A percentile compares a stretch with the other conserved stretches of the same genome.
Evolutionary conservation across 1,140 invertebrate species (phyloP).

Genomic region (Lordiphosa collinella): DNA sequence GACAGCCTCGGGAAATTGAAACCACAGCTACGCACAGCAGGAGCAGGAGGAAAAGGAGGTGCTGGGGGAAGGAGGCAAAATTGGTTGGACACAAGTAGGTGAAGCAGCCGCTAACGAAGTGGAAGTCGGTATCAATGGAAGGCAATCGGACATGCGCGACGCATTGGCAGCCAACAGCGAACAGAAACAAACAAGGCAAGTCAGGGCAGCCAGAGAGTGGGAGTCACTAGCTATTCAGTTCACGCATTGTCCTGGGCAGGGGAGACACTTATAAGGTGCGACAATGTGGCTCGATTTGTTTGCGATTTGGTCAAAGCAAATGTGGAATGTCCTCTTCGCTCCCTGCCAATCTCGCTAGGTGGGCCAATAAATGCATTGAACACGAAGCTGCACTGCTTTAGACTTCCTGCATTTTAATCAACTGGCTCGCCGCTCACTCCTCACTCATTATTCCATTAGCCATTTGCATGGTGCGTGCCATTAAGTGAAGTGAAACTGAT

Average conservation of each 20-base stretch:
- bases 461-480: conserved; percentile 30
- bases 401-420: conserved; percentile 1
- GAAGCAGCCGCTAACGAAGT: conserved; percentile 52
- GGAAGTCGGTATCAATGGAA: conserved; percentile 52
- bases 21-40: conserved; percentile 25
- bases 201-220: conserved; percentile 29
- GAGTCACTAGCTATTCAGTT: conserved; percentile 30
- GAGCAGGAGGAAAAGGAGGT: neutral
- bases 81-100: conserved; percentile 61
- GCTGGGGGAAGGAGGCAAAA: neutral
- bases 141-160: conserved; percentile 68
- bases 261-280: conserved; percentile 43
- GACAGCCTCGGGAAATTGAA: conserved; percentile 59
- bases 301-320: conserved; percentile 64
- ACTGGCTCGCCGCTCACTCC: neutral
- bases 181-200: conserved; percentile 25
- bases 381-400: conserved; percentile 7
- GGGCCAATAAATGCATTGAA: conserved; percentile 33
- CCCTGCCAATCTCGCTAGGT: conserved; percentile 32
- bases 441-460: neutral
- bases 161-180: conserved; percentile 61
- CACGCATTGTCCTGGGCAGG: conserved; percentile 34
- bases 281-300: conserved; percentile 67
- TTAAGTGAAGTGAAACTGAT: conserved; percentile 32
- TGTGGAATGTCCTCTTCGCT: conserved; percentile 21